These are phyloP conservation scores for Drosophila kurseongensis DNA, from an alignment of 1,140 invertebrate species.

Conservation along the genomic window DNA sequence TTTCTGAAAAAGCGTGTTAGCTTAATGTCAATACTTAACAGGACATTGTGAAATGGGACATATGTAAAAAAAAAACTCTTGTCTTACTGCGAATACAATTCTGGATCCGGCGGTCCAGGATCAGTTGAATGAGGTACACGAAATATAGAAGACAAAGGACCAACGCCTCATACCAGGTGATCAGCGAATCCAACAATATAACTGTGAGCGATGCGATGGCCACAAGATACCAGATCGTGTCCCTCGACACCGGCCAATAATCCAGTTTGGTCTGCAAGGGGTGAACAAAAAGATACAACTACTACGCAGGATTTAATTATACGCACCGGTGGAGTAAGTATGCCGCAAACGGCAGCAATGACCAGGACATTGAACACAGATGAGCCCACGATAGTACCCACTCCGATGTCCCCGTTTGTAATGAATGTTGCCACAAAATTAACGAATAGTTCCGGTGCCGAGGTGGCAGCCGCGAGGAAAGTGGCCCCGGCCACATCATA, in stretches of 20 bases:
- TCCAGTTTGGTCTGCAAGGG: conserved; percentile 13
- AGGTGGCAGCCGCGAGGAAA: conserved; percentile 96
- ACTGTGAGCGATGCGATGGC: conserved; percentile 13
- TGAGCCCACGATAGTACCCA: conserved; percentile 95
- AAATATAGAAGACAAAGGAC: background rate
- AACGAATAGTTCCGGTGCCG: conserved; percentile 96
- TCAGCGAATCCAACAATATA: conserved; percentile 5
- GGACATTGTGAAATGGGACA: too few relatives aligned
- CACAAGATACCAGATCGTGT: conserved; percentile 91
- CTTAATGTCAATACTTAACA: too few relatives aligned
- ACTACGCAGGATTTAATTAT: background rate
- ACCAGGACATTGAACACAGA: conserved; percentile 97
- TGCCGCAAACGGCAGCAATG: conserved; percentile 94
- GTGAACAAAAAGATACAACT: too few relatives aligned
- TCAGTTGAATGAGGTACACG: conserved; percentile 11
- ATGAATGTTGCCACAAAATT: conserved; percentile 95
- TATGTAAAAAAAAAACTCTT: too few relatives aligned
- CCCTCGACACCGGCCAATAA: conserved; percentile 95
- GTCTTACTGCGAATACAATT: background rate
- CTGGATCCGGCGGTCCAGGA: conserved; percentile 20
- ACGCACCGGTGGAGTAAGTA: conserved; percentile 79
- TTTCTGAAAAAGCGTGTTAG: too few relatives aligned
- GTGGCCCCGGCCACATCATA: conserved; percentile 94
- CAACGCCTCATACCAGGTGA: conserved; percentile 1
- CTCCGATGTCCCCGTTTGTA: conserved; percentile 93